These are phyloP conservation scores for Myotis lucifugus DNA, from an alignment of 2,113 vertebrate genomes.

Conservation along the genomic window DNA sequence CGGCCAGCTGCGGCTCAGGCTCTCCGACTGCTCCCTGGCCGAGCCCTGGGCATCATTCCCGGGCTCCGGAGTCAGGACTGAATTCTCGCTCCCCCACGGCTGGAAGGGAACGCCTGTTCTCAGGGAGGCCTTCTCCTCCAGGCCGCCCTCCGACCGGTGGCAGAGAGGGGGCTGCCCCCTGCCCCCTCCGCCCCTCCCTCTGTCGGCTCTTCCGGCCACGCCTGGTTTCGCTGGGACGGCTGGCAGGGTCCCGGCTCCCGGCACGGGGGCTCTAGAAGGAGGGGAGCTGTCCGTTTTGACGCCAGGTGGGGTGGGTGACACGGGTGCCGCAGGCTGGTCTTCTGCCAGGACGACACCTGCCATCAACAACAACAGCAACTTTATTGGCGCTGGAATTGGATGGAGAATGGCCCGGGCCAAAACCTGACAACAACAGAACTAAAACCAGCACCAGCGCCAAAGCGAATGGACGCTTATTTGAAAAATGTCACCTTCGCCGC, in stretches of 20 bases:
- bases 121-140: slow-evolving; percentile 56
- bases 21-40: slow-evolving; percentile 65
- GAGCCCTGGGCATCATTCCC: slow-evolving; percentile 68
- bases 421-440: not conserved
- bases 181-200: slow-evolving; percentile 50
- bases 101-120: slow-evolving; percentile 83
- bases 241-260: slow-evolving; percentile 42
- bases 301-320: slow-evolving; percentile 81
- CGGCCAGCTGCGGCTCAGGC: slow-evolving; percentile 69
- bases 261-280: slow-evolving; percentile 54
- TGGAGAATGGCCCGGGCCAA: not conserved
- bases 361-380: not conserved
- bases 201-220: no score
- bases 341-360: slow-evolving; percentile 83
- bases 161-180: not conserved
- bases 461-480: not conserved
- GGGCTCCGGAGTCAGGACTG: slow-evolving; percentile 79
- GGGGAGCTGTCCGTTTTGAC: slow-evolving; percentile 73
- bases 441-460: not conserved
- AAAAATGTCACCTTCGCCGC: not conserved
- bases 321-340: slow-evolving; percentile 75
- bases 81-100: slow-evolving; percentile 84
- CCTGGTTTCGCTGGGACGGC: slow-evolving; percentile 65
- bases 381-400: not conserved
- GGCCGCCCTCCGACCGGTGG: slow-evolving; percentile 72